Conservation (phyloP, 2,797 vertebrate species). For the Rachycentron canadum region DNA sequence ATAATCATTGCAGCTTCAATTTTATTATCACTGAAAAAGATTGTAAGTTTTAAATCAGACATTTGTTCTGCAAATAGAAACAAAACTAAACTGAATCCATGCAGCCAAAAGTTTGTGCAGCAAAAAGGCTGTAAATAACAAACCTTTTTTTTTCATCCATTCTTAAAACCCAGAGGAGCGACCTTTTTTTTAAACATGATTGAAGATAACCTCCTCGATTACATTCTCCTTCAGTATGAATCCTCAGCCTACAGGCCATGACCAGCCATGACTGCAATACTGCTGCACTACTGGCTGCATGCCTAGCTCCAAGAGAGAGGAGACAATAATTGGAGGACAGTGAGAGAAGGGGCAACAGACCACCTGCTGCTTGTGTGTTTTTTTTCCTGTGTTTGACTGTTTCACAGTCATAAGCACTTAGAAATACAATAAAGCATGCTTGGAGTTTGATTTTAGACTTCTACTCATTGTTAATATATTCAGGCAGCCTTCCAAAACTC, state of each 20-base stretch:
- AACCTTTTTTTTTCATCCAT: not conserved
- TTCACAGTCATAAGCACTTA: conserved; percentile 48
- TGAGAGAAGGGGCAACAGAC: conserved; percentile 50
- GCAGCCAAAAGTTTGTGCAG: not conserved
- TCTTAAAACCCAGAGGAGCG: not conserved
- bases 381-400: conserved; percentile 43
- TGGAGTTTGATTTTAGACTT: conserved; percentile 54
- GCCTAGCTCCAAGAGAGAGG: conserved; percentile 44
- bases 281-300: conserved; percentile 62
- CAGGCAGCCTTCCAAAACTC: conserved; percentile 61
- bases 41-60: not conserved
- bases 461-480: conserved; percentile 59
- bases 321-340: conserved; percentile 58
- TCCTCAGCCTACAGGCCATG: conserved; percentile 29
- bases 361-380: conserved; percentile 58
- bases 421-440: conserved; percentile 54
- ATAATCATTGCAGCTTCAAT: not conserved
- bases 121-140: not conserved
- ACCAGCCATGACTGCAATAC: conserved; percentile 42
- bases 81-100: not conserved
- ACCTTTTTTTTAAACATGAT: conserved; percentile 3
- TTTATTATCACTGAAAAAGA: not conserved
- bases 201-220: conserved; percentile 20
- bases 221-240: conserved; percentile 19
- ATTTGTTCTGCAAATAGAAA: not conserved